phyloP scores from a whole-genome alignment of 64 coral and sea anemone species.

The Orbicella faveolata region DNA sequence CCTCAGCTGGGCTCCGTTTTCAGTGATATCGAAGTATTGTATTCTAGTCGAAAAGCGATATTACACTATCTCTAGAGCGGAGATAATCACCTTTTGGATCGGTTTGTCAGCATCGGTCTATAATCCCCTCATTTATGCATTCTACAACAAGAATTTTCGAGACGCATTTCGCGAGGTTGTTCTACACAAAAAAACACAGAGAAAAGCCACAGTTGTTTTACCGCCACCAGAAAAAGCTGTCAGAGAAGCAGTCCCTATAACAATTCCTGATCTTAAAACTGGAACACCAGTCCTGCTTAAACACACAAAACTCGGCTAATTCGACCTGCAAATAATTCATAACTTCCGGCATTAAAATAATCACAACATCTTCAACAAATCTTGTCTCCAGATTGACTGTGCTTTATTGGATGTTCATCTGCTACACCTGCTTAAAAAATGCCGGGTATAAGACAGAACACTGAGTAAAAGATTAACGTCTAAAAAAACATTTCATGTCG shows the following conservation, averaged over 20 bases:
- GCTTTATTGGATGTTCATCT: background rate
- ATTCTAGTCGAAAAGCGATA: conserved; percentile 33
- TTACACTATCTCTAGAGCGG: conserved; percentile 23
- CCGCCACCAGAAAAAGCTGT: background rate
- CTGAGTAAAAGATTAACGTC: background rate
- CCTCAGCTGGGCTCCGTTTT: conserved; percentile 78
- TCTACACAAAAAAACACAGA: background rate
- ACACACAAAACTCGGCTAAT: background rate
- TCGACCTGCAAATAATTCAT: background rate
- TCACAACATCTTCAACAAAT: background rate
- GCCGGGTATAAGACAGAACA: background rate
- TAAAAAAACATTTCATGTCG: background rate
- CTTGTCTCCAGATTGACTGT: background rate
- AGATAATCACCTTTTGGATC: conserved; percentile 84
- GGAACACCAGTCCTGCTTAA: conserved; percentile 11
- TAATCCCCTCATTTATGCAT: conserved; percentile 78
- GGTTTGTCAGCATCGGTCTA: conserved; percentile 74
- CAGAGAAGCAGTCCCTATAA: background rate
- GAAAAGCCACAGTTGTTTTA: background rate
- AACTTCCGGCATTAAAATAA: background rate
- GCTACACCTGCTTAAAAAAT: background rate
- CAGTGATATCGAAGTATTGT: conserved; percentile 61
- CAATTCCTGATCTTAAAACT: conserved; percentile 13
- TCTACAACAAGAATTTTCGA: conserved; percentile 87
- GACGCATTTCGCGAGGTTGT: conserved; percentile 58